Base-by-base conservation (phyloP, 2,797 vertebrate genomes). In the Philypnodon macrostomus region DNA sequence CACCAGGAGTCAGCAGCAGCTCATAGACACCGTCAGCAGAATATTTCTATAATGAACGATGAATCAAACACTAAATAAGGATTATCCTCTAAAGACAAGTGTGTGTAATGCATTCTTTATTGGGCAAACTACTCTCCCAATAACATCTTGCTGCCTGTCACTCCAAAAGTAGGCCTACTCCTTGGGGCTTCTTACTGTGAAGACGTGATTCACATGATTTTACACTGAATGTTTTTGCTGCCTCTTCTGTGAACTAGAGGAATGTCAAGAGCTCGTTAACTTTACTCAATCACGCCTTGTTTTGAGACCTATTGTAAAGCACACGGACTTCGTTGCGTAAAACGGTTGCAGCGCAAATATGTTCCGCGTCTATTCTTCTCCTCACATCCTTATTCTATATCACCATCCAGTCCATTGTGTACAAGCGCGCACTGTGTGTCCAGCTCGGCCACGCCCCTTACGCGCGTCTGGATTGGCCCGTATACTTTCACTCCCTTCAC, bases 371-470 rank as follows among this genome's bases (percentile, higher is more conserved):
- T 51, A 72, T 86, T 78, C 7, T 81, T 36, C 56, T 2, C 33
- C 13, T 67, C 79, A 75, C 72, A 73, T 50, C 56, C 65, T 14
- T 18, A 19, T 46, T 1, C 14, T 42, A 11, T 2, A 13, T 44
- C 52, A 2, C 27, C 70, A 60, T 63, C 66, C 13, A 35, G 47
- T 53, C 66, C 59, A 66, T 58, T 45, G 14, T 50, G 50, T 16
- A 68, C 70, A 70, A 16, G 29, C n/a, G n/a, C n/a, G 62, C 48
- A 13, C 24, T 1, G 37, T 66, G 73, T 79, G 49, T 50, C 30
- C 53, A 36, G 17, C 30, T 1, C 35, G 30, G 64, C 63, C 80
- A 66, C 83, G 18, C 81, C 80, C 63, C 73, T 63, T 12, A 21
- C 1, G 19, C 52, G 1, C 38, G 47, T 23, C 40, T 5, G 36